These are phyloP conservation scores for Bujurquina vittata DNA, from an alignment of 2,113 vertebrate species.

Conservation along the genomic window DNA sequence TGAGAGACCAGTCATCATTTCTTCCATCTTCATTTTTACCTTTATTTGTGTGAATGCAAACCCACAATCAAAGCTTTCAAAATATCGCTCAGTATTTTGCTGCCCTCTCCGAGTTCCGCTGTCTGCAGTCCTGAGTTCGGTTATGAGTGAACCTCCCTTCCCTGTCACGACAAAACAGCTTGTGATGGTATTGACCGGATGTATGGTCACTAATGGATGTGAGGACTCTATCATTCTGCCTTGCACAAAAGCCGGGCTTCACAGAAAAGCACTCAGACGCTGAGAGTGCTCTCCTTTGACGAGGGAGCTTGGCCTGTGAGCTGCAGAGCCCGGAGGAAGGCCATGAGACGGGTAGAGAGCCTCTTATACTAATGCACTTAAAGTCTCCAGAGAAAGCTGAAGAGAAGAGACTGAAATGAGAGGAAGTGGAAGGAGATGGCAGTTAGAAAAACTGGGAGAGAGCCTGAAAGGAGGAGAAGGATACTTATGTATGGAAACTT, in stretches of 20 bases:
- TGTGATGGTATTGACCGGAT: not conserved
- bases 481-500: not conserved
- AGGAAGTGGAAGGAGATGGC: not conserved
- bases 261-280: not conserved
- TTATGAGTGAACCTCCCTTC: conserved; percentile 1
- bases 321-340: conserved; percentile 23
- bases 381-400: conserved; percentile 39
- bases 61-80: not conserved
- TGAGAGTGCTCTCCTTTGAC: not conserved
- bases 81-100: not conserved
- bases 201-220: conserved; percentile 5
- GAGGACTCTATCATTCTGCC: not conserved
- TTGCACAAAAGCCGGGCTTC: not conserved
- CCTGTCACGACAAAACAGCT: not conserved
- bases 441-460: not conserved
- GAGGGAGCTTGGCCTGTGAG: not conserved
- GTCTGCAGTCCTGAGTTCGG: not conserved
- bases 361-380: conserved; percentile 60
- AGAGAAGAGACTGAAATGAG: not conserved
- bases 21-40: not conserved
- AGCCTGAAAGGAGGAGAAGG: not conserved
- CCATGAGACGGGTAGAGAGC: conserved; percentile 11
- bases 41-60: not conserved
- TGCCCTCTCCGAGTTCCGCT: not conserved
- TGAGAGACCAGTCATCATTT: not conserved